Evolutionary conservation across 2,797 vertebrate genomes (phyloP), one percentile per base, ranked within the genome.

Genomic region (Coluber constrictor): DNA sequence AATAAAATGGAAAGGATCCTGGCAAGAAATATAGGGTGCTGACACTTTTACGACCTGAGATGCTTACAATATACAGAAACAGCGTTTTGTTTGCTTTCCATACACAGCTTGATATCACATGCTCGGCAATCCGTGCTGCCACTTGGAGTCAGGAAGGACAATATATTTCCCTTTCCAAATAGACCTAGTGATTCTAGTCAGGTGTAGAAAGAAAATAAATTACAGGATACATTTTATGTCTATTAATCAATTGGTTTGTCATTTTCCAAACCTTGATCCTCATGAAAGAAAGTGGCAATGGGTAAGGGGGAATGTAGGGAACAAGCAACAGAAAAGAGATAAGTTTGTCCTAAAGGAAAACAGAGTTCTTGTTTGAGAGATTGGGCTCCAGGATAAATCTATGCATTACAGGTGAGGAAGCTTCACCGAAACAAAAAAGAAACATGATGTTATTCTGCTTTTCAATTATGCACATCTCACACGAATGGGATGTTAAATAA

Each of bases 191-290:
- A 95, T 97, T 97, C 97, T 97, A 96, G 97, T 95, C 97, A 98
- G 97, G 98, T 98, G 98, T 96, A 95, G 98, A 98, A 98, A 98
- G 97, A 97, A 97, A 97, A 98, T 98, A 97, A 98, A 98, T 98
- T 97, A 97, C 95, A 97, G 96, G 94, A 95, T 97, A 96, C 96
- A 97, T 96, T 66, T 94, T 93, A 95, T 95, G 96, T 97, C 98
- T 96, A 97, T 98, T 97, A 93, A 97, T 97, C 97, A 97, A 96
- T 94, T 95, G 92, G 66, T 95, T 94, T 97, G 97, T 98, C 98
- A 97, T 98, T 97, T 96, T 97, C 96, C 91, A 94, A 92, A 96
- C 97, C 97, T 98, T 97, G 97, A 98, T 97, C 97, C 97, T 96
- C 96, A 96, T 96, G 97, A 98, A 97, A 97, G 97, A 96, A 91